phyloP scores from a whole-genome alignment of 2,113 vertebrate species.

The Forbesichthys agassizii region DNA sequence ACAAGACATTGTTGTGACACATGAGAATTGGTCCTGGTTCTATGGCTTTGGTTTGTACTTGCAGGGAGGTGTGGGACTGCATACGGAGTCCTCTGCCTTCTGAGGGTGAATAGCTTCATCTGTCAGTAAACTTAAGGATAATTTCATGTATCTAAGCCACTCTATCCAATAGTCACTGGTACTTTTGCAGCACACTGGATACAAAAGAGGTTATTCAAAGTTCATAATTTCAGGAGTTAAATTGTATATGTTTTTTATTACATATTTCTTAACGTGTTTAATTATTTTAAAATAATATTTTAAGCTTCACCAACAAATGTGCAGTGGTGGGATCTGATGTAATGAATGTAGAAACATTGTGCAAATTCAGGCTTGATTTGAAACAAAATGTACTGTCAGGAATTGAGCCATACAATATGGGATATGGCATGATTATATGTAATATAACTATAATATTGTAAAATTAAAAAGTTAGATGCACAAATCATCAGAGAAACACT shows the following conservation, averaged over 20 bases:
- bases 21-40: not conserved
- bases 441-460: not conserved
- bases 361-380: not conserved
- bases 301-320: not conserved
- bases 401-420: not conserved
- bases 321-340: not conserved
- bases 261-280: no score
- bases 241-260: no score
- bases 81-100: conserved; percentile 35
- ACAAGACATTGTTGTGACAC: not conserved
- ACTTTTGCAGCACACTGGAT: not conserved
- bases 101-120: conserved; percentile 15
- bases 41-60: conserved; percentile 14
- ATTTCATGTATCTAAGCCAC: no score
- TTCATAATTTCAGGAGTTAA: no score
- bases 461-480: not conserved
- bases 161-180: not conserved
- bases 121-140: conserved; percentile 2
- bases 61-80: conserved; percentile 56
- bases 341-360: not conserved
- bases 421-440: not conserved
- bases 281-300: no score
- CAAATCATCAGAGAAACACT: not conserved
- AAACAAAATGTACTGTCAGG: no score
- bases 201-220: not conserved